Evolutionary conservation across 2,888 invertebrate genomes (phyloP).

Genomic region (Cephus spinipes): DNA sequence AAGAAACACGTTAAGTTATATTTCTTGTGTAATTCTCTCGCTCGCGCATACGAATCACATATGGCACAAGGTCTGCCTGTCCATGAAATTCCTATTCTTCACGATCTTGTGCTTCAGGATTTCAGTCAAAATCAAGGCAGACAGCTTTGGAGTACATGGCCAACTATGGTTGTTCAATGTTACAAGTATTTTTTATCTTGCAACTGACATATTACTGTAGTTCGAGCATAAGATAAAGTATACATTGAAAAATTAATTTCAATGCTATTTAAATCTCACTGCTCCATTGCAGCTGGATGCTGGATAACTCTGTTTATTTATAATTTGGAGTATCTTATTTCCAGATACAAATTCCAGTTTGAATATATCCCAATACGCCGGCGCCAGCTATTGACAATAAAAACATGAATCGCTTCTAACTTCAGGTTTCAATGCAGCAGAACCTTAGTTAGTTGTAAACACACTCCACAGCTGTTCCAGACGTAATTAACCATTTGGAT

Average conservation of each 20-base stretch:
- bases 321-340: neutral
- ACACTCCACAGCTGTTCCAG: constrained; percentile 19
- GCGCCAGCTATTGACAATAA: neutral
- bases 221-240: neutral
- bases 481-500: constrained; percentile 12
- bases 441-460: constrained; percentile 12
- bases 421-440: neutral
- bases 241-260: neutral
- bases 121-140: neutral
- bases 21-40: neutral
- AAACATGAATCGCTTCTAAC: neutral
- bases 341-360: neutral
- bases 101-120: neutral
- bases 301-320: neutral
- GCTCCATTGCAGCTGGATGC: neutral
- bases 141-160: neutral
- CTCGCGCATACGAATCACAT: neutral
- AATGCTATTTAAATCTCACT: neutral
- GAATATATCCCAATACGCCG: neutral
- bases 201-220: neutral
- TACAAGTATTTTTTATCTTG: neutral
- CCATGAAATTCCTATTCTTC: neutral
- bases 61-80: neutral
- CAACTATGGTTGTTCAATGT: neutral
- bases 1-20: neutral